Evolutionary conservation across 1,140 invertebrate genomes (phyloP).

Genomic region (Ostrea denselamellosa): DNA sequence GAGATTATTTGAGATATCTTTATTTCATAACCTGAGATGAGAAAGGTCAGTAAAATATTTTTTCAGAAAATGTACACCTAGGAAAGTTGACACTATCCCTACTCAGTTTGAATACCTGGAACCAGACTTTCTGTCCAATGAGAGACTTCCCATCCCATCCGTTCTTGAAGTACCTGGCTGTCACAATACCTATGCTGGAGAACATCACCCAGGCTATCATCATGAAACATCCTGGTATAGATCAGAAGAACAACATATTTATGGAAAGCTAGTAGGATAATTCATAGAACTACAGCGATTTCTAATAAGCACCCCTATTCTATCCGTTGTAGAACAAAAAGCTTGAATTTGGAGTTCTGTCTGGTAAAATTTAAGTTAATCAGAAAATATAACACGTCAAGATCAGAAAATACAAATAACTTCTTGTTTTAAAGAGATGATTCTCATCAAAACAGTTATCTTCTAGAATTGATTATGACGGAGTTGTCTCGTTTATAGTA

Average conservation of each 20-base stretch:
- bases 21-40: neutral
- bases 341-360: too few relatives aligned
- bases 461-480: too few relatives aligned
- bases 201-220: conserved; percentile 62
- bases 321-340: too few relatives aligned
- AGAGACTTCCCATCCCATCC: conserved; percentile 56
- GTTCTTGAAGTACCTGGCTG: conserved; percentile 62
- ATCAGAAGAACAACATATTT: neutral
- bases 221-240: conserved; percentile 60
- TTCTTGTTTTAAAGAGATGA: too few relatives aligned
- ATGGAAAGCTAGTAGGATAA: neutral
- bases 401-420: too few relatives aligned
- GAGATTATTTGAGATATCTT: neutral
- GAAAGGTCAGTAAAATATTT: too few relatives aligned
- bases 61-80: too few relatives aligned
- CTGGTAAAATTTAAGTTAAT: too few relatives aligned
- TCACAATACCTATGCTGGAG: conserved; percentile 62
- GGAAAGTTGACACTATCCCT: neutral
- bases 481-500: too few relatives aligned
- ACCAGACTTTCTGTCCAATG: conserved; percentile 65
- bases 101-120: conserved; percentile 50
- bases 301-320: too few relatives aligned
- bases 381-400: too few relatives aligned
- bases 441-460: too few relatives aligned
- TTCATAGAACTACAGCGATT: neutral